Conservation (phyloP, 2,888 invertebrate genomes). For the Xanthia icteritia region DNA sequence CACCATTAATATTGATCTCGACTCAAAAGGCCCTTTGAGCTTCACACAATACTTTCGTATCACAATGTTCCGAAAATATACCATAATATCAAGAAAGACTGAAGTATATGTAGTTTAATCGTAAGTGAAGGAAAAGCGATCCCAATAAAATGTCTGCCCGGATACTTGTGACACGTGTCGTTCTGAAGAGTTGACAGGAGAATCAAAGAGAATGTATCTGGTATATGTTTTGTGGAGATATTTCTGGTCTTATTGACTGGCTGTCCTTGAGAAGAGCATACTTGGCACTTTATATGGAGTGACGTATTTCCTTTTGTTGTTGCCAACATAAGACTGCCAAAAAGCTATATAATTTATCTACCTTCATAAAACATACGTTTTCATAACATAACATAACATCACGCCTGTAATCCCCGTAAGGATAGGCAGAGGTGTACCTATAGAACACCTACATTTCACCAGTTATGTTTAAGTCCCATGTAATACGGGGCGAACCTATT, state of each 20-base stretch:
- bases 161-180: conserved; percentile 44
- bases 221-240: conserved; percentile 15
- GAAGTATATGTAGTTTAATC: conserved; percentile 3
- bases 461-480: background rate
- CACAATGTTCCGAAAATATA: conserved; percentile 13
- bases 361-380: background rate
- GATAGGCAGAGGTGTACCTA: too few relatives aligned
- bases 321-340: background rate
- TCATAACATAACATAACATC: too few relatives aligned
- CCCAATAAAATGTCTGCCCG: conserved; percentile 38
- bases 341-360: background rate
- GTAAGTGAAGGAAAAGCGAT: conserved; percentile 19
- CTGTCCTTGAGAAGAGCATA: conserved; percentile 19
- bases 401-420: background rate
- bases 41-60: conserved; percentile 1
- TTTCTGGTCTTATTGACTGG: conserved; percentile 37
- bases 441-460: background rate
- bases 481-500: background rate
- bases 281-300: background rate
- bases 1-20: conserved; percentile 2
- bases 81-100: background rate
- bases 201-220: conserved; percentile 48
- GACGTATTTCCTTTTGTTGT: background rate
- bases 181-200: conserved; percentile 27
- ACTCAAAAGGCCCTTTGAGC: background rate